Conservation (phyloP, 2,113 vertebrate genomes). For the Dascyllus trimaculatus region DNA sequence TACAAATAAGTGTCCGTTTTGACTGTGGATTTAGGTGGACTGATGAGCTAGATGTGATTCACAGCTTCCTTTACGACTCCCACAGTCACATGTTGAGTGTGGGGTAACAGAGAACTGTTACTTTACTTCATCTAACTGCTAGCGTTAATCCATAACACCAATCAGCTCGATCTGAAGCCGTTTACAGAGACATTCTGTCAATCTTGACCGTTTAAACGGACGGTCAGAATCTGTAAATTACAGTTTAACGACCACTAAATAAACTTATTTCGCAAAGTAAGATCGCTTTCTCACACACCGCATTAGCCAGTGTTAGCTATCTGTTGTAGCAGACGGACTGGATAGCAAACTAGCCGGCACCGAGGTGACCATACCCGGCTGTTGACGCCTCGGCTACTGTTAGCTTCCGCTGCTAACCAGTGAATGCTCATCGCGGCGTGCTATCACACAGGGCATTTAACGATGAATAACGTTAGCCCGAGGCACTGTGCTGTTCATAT, state of each 20-base stretch:
- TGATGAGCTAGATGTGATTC: constrained; percentile 30
- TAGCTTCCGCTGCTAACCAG: constrained; percentile 63
- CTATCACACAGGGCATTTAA: constrained; percentile 53
- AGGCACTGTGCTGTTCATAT: constrained; percentile 10
- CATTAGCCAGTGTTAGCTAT: no score
- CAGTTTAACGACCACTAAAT: not conserved
- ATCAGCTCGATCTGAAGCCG: not conserved
- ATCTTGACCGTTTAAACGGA: not conserved
- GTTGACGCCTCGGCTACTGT: constrained; percentile 47
- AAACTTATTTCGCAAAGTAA: not conserved
- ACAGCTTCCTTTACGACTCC: constrained; percentile 43
- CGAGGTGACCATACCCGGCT: constrained; percentile 1
- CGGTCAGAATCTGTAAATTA: not conserved
- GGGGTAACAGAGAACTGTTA: not conserved
- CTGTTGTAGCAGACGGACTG: not conserved
- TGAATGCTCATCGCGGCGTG: constrained; percentile 22
- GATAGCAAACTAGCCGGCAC: constrained; percentile 6
- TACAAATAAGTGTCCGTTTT: not conserved
- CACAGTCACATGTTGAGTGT: constrained; percentile 50
- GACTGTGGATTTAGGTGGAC: not conserved
- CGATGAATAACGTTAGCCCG: constrained; percentile 27
- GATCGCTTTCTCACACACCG: not conserved
- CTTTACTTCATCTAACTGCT: not conserved
- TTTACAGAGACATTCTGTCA: not conserved
- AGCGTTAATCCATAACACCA: not conserved